Conservation (phyloP, 2,797 vertebrate species). For the Helostoma temminkii region DNA sequence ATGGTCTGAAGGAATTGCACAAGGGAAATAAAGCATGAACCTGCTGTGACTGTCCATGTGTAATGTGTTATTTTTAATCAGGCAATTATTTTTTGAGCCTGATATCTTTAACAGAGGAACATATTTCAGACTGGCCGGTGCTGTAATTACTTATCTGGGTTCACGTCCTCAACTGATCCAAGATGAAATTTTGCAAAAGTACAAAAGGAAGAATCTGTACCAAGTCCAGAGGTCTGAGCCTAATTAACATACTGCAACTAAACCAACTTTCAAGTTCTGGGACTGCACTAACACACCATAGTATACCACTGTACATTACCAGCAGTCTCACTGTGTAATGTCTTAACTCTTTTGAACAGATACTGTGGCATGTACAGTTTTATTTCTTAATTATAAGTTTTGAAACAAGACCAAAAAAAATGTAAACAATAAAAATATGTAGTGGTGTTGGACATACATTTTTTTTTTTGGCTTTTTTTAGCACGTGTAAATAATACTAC, state of each 20-base stretch:
- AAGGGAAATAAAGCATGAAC: background rate
- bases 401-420: too few relatives aligned
- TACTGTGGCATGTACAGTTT: too few relatives aligned
- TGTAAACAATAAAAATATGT: too few relatives aligned
- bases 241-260: too few relatives aligned
- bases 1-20: background rate
- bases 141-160: background rate
- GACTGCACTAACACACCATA: too few relatives aligned
- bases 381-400: too few relatives aligned
- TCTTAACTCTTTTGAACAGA: background rate
- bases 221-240: background rate
- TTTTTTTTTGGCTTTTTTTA: too few relatives aligned
- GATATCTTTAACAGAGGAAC: background rate
- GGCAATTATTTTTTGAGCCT: background rate
- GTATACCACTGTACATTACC: too few relatives aligned
- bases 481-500: too few relatives aligned
- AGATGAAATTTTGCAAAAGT: background rate
- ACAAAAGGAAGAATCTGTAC: background rate
- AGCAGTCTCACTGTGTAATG: background rate
- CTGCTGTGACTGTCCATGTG: background rate
- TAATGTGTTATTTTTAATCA: conserved; percentile 5
- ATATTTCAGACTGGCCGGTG: conserved; percentile 1
- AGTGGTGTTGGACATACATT: too few relatives aligned
- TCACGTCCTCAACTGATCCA: conserved; percentile 11
- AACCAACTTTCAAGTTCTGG: too few relatives aligned